Evolutionary conservation across 2,113 vertebrate genomes (phyloP), one percentile per base, ranked within the genome.

Genomic region (Nestor notabilis): DNA sequence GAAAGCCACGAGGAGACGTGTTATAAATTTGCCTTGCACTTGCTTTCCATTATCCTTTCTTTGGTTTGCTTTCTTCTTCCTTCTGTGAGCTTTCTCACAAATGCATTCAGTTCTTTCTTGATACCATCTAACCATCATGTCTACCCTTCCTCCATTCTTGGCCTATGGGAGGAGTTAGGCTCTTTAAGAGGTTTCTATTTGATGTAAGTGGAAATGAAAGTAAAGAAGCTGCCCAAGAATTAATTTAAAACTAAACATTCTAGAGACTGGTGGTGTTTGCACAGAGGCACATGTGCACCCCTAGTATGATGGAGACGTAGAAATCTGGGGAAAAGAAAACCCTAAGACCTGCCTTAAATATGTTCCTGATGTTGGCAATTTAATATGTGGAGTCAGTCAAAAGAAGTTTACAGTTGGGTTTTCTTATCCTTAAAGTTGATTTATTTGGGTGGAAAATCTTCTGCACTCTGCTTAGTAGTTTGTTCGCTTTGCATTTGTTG

Each of bases 371-470:
- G 24, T 91, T 68, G 68, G 29, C 37, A 70, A 56, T 66, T 65
- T 11, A 9, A 74, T 69, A 24, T 61, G 39, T 65, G 13, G 41
- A 84, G 37, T 49, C 37, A 71, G 39, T 52, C 27, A 90, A 78
- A 90, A 55, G 27, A 94, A 78, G 78, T 92, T 84, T 86, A 64
- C 46, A 76, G 65, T 82, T 89, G 25, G 4, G n/a, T 65, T 91
- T 92, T 76, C 77, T 86, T 75, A 94, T 84, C 72, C 52, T 89
- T 82, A 82, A 92, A 89, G 70, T 39, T 89, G 90, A 94, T 89
- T 91, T 96, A 84, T 95, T 91, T 79, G 65, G 37, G n/a, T 92
- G 47, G 72, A 92, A 97, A 82, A 69, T 90, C 37, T 50, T 46
- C 64, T 84, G 52, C 39, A 41, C 92, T 96, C 69, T 93, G 77